Evolutionary conservation across 2,113 vertebrate genomes (phyloP).

Genomic region (Thinocorus orbignyianus): DNA sequence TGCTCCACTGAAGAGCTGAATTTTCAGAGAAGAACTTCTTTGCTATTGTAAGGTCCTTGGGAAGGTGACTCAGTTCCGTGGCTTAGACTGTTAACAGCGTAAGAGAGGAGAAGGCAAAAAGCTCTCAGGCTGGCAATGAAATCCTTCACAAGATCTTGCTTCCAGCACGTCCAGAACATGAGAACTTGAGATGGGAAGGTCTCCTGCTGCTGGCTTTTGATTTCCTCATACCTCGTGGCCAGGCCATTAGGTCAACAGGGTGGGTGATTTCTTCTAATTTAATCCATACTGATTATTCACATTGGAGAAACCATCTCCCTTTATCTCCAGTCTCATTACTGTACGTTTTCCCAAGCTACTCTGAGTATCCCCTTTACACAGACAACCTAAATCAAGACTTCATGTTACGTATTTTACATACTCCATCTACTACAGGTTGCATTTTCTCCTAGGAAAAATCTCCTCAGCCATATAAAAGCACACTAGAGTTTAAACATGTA

Average conservation of each 20-base stretch:
- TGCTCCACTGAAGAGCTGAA: neutral
- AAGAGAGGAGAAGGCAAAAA: neutral
- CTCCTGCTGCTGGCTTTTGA: neutral
- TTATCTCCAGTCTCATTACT: neutral
- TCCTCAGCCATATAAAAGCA: neutral
- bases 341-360: neutral
- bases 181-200: neutral
- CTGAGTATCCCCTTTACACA: neutral
- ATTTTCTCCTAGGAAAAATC: neutral
- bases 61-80: neutral
- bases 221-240: neutral
- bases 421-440: neutral
- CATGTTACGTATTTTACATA: neutral
- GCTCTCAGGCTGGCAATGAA: neutral
- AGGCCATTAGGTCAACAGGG: neutral
- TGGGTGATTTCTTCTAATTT: neutral
- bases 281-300: neutral
- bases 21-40: neutral
- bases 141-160: neutral
- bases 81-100: neutral
- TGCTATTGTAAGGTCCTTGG: neutral
- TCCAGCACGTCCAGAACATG: neutral
- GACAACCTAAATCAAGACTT: neutral
- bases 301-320: neutral
- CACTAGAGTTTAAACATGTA: accelerated